A percentile compares a stretch with the other conserved stretches of the same genome.
Conservation (phyloP, 2,113 vertebrate genomes). For the Lota lota region DNA sequence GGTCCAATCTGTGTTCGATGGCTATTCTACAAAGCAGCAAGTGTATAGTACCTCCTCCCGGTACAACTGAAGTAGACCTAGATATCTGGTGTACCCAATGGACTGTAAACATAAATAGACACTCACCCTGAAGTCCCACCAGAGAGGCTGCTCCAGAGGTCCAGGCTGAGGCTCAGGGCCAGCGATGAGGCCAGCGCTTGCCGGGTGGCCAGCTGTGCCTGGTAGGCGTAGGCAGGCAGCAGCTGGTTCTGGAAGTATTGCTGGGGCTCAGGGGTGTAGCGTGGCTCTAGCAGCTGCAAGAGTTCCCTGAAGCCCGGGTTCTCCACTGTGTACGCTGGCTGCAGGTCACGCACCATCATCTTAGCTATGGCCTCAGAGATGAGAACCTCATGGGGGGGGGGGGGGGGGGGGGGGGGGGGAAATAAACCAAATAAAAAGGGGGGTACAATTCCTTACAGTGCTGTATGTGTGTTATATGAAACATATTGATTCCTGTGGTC, state of each 20-base stretch:
- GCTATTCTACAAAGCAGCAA: too few species aligned
- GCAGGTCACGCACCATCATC: slow-evolving; percentile 77
- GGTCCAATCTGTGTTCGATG: too few species aligned
- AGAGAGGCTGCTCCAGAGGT: slow-evolving; percentile 62
- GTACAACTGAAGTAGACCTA: too few species aligned
- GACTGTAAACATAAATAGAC: neutral
- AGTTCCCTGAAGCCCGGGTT: slow-evolving; percentile 75
- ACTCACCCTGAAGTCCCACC: slow-evolving; percentile 45
- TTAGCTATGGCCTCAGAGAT: slow-evolving; percentile 78
- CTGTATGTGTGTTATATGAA: neutral
- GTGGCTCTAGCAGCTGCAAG: slow-evolving; percentile 75
- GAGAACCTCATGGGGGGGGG: slow-evolving; percentile 52
- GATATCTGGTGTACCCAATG: too few species aligned
- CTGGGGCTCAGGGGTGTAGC: slow-evolving; percentile 69
- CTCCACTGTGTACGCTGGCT: slow-evolving; percentile 74
- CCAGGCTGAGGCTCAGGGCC: slow-evolving; percentile 73
- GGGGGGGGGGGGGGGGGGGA: neutral
- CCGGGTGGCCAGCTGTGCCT: slow-evolving; percentile 73
- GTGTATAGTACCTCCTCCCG: too few species aligned
- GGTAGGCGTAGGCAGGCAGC: slow-evolving; percentile 75
- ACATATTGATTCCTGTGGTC: neutral
- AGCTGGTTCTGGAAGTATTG: slow-evolving; percentile 76
- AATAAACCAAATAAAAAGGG: neutral
- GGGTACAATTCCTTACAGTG: neutral
- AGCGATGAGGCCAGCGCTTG: slow-evolving; percentile 70